phyloP scores from a whole-genome alignment of 2,113 vertebrate species.

The Nasalis larvatus region DNA sequence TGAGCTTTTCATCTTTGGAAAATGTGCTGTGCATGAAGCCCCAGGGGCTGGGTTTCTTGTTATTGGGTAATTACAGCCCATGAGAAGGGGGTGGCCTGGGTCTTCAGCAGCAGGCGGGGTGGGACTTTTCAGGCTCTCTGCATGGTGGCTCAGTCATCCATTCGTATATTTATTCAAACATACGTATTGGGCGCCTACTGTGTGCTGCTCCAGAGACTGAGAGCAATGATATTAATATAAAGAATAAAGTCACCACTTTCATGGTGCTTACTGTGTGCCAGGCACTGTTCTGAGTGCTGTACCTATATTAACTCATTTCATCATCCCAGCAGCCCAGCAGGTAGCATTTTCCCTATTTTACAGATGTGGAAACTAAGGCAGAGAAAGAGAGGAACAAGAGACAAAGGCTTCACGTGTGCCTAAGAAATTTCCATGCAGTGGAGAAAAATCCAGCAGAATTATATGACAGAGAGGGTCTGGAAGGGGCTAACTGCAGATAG shows the following conservation, averaged over 20 bases:
- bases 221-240: too few species aligned
- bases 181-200: neutral
- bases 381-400: neutral
- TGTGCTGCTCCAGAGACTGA: too few species aligned
- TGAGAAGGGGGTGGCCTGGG: neutral
- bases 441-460: too few species aligned
- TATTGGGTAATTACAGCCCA: constrained; percentile 45
- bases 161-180: neutral
- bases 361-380: constrained; percentile 10
- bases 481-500: accelerated
- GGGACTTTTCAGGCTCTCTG: neutral
- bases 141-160: neutral
- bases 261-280: accelerated
- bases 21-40: neutral
- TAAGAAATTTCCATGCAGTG: neutral
- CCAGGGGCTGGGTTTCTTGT: neutral
- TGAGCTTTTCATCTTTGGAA: constrained; percentile 59
- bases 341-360: neutral
- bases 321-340: neutral
- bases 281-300: neutral
- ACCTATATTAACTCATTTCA: accelerated
- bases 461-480: neutral
- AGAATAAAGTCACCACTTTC: accelerated
- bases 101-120: neutral
- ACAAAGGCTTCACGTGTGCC: neutral